Percentiles rank a stretch among this genome's conserved stretches.
These are phyloP conservation scores for Notamacropus eugenii DNA, from an alignment of 2,797 vertebrate genomes.

Conservation along the genomic window DNA sequence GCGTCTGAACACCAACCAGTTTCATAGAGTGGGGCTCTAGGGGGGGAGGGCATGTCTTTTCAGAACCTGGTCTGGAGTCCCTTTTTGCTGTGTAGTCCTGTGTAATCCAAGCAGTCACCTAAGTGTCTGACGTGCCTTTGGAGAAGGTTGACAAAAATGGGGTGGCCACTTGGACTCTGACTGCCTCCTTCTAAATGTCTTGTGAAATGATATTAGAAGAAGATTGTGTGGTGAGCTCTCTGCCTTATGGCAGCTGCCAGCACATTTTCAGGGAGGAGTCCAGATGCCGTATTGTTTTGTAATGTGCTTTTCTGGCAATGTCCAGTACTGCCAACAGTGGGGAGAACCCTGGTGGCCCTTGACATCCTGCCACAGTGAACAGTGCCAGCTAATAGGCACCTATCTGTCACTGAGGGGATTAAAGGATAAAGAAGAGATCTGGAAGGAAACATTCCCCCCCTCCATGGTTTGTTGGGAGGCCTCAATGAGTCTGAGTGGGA, in stretches of 20 bases:
- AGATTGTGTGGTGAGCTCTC: background rate
- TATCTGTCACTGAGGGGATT: background rate
- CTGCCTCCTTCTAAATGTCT: background rate
- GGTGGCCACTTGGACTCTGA: background rate
- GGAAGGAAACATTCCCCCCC: background rate
- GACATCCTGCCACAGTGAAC: conserved; percentile 14
- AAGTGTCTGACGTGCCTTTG: conserved; percentile 44
- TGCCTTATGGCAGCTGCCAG: background rate
- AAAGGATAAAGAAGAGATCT: background rate
- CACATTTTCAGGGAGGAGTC: background rate
- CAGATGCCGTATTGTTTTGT: background rate
- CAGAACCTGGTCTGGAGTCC: background rate
- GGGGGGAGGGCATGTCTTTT: background rate
- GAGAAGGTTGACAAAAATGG: conserved; percentile 6
- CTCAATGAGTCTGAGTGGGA: too few relatives aligned
- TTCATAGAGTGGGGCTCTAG: background rate
- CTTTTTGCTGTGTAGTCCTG: background rate
- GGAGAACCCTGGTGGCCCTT: background rate
- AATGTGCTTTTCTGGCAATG: background rate
- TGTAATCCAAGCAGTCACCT: conserved; percentile 21
- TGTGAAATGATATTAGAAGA: background rate
- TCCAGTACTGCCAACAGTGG: background rate
- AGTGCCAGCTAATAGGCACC: background rate
- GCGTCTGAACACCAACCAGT: background rate
- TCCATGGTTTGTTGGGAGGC: background rate